Evolutionary conservation across 2,113 vertebrate genomes (phyloP), one percentile per base, ranked within the genome.

Genomic region (Myotis davidii): DNA sequence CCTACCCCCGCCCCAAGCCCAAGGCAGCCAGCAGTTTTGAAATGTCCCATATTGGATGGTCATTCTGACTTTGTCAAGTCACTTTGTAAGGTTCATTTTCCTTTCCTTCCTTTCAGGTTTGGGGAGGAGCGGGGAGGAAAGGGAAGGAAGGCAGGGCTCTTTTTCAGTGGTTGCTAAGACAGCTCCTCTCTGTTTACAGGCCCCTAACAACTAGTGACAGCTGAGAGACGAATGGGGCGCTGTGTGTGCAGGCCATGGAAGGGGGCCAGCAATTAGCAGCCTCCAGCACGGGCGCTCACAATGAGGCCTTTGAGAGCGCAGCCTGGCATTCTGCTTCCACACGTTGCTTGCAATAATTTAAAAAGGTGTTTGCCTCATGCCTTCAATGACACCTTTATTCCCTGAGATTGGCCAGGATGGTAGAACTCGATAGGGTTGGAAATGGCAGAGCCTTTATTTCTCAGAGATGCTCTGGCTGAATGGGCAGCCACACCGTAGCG

Each of bases 191-290:
- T 97, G 98, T 98, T 98, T 98, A 98, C 97, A 95, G 95, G 96
- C 88, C 67, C 78, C 65, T 98, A 97, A 98, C 97, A 98, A 98
- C 97, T 42, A 48, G 96, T 94, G 97, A 98, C 98, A 98, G 98
- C 98, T 98, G 97, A 97, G 92, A 97, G 97, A 98, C 98, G 97
- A 98, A 98, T 97, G 98, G 37, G 97, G 96, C 95, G 65, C 85
- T 97, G 97, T 97, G 97, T 94, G 96, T 97, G 95, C 96, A 97
- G 96, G 96, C 9, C 29, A n/a, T 96, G 97, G 98, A 97, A 42
- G 73, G 23, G 65, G 87, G 98, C 98, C 98, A 98, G 97, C 85
- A 96, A 96, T 97, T 90, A 85, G 93, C 97, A 96, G 97, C 90
- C 91, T 90, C 50, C 59, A 94, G 97, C 45, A 92, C 73, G 14